Evolutionary conservation across 2,113 vertebrate genomes (phyloP).

Genomic region (Pygoscelis adeliae): DNA sequence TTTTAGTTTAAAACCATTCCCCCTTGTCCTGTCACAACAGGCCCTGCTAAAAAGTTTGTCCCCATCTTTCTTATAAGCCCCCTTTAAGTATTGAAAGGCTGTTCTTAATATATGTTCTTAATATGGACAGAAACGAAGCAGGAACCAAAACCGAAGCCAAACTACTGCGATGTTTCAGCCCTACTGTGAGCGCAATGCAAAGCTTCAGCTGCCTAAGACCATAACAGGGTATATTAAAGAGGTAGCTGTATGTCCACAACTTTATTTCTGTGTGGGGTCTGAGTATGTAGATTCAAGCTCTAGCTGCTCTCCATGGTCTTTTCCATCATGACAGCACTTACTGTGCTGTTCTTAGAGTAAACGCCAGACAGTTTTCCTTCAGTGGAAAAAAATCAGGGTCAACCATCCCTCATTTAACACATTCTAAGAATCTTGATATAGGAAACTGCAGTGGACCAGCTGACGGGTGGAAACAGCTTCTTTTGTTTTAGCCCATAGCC

Average conservation of each 20-base stretch:
- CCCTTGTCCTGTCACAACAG: too few species aligned
- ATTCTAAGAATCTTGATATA: neutral
- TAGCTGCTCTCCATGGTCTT: neutral
- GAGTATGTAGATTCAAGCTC: neutral
- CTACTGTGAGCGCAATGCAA: neutral
- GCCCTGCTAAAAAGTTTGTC: too few species aligned
- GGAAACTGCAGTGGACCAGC: neutral
- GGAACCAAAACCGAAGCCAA: neutral
- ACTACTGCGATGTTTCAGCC: neutral
- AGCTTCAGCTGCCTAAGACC: neutral
- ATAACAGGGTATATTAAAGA: neutral
- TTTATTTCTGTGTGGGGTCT: neutral
- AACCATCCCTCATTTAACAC: neutral
- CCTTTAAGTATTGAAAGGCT: too few species aligned
- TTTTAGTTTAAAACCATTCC: too few species aligned
- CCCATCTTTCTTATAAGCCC: too few species aligned
- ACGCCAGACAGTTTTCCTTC: neutral
- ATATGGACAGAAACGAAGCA: neutral
- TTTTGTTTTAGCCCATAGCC: neutral
- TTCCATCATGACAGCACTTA: neutral
- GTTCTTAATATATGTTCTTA: neutral
- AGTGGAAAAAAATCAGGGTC: neutral
- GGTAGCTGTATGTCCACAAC: neutral
- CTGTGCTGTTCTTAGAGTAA: neutral
- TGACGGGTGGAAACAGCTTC: neutral